Base-by-base conservation (phyloP, 1,140 invertebrate species). In the Macrobrachium nipponense region DNA sequence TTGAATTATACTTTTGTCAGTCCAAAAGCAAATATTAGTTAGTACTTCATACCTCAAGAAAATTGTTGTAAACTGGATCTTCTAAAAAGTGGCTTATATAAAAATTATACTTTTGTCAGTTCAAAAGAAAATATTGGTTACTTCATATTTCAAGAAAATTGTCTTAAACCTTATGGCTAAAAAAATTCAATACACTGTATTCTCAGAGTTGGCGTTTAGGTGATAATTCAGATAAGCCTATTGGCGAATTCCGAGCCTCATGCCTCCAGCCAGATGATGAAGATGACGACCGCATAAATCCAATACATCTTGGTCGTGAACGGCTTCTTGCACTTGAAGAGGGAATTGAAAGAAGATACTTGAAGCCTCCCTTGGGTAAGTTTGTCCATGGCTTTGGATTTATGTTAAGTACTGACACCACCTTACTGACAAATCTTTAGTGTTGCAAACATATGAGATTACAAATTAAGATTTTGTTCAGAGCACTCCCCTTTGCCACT, bases 321-420 rank as follows among this genome's bases (percentile, higher is more conserved):
- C 93, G 96, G 90, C 92, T 99, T 80, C 92, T 96, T 0, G 94
- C 94, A 8, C 92, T 99, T 10, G 97, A 99, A 91, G 94, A 95
- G 5, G 96, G 96, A 80, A 97, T 99, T 79, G 97, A 99, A 91
- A 93, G 97, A 85, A 92, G 98, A 88, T 99, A 99, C 91, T 92
- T 99, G 61, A 98, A 98, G 92, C 97, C 97, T 87, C 98, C 98
- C 51, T 92, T 99, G 23, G 97, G 96, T 75, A 93, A 82, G 86
- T 86, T 88, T 73, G 80, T 89, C 68, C 82, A 89, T 73, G 14
- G 27, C 27, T 36, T 36, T 36, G 27, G 27, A 36, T 36, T 36
- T 36, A 36, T 2, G 27, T 36, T 2, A 1, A 36, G 27, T 36
- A 36, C 27, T 2, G 27, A 36, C 27, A 36, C 27, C 27, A 36